Percentiles rank a stretch among this genome's conserved stretches.
Conservation (phyloP, 2,888 invertebrate genomes). For the Thumatha senex region DNA sequence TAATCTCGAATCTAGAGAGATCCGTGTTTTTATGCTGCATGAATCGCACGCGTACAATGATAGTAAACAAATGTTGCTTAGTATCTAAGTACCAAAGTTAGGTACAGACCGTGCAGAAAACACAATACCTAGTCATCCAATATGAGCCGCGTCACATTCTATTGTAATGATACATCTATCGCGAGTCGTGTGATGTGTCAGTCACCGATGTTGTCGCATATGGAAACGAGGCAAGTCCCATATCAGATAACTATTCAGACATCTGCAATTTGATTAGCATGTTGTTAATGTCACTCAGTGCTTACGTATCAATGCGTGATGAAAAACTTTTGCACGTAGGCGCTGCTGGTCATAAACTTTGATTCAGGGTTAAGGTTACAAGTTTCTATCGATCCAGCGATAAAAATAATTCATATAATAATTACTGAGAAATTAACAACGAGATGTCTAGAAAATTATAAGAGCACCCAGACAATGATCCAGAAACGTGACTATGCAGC, state of each 20-base stretch:
- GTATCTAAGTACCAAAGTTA: conserved; percentile 57
- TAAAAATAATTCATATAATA: conserved; percentile 63
- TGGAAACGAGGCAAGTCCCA: conserved; percentile 57
- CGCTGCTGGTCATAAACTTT: conserved; percentile 47
- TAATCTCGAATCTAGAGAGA: conserved; percentile 47
- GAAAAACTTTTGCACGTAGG: conserved; percentile 52
- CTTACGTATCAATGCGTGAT: conserved; percentile 50
- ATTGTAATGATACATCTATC: conserved; percentile 56
- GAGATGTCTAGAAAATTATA: conserved; percentile 67
- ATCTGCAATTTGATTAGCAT: conserved; percentile 67
- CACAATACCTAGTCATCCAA: conserved; percentile 58
- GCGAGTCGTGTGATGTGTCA: conserved; percentile 56
- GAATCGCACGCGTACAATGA: conserved; percentile 58
- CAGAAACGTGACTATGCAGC: conserved; percentile 72
- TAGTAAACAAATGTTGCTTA: conserved; percentile 49
- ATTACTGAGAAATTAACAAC: conserved; percentile 72
- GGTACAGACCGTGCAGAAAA: conserved; percentile 53
- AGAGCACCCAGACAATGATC: conserved; percentile 67
- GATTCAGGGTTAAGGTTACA: conserved; percentile 61
- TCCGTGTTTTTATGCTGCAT: conserved; percentile 43
- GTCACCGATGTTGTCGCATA: conserved; percentile 62
- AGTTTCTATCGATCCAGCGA: conserved; percentile 39
- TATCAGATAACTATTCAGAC: conserved; percentile 73
- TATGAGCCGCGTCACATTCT: conserved; percentile 54
- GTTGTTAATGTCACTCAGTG: conserved; percentile 68